A percentile compares a stretch with the other conserved stretches of the same genome.
These are phyloP conservation scores for Brachycybe producta DNA, from an alignment of 2,888 invertebrate species.

Conservation along the genomic window DNA sequence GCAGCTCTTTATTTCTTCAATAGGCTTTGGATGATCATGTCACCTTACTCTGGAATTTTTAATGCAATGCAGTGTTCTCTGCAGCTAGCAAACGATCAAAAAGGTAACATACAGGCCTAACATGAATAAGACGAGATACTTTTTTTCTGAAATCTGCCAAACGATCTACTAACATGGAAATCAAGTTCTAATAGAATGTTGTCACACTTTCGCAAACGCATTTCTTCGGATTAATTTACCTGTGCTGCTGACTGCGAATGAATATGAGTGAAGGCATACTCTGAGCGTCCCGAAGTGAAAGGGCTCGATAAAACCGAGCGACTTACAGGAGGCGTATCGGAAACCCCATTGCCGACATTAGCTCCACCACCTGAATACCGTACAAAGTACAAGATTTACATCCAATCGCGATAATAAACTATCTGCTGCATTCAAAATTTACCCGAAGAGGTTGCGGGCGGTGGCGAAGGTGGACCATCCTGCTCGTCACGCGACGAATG, in stretches of 20 bases:
- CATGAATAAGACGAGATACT: too few relatives aligned
- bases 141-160: too few relatives aligned
- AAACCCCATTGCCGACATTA: constrained; percentile 17
- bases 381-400: not conserved
- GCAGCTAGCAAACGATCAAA: too few relatives aligned
- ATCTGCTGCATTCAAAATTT: not conserved
- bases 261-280: constrained; percentile 84
- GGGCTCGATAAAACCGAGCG: constrained; percentile 36
- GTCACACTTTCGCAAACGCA: too few relatives aligned
- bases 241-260: constrained; percentile 55
- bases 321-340: constrained; percentile 32
- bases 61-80: too few relatives aligned
- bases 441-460: constrained; percentile 17
- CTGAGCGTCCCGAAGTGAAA: constrained; percentile 37
- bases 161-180: too few relatives aligned
- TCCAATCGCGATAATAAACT: not conserved
- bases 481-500: constrained; percentile 22
- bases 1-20: too few relatives aligned
- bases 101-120: too few relatives aligned
- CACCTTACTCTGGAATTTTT: too few relatives aligned
- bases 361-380: constrained; percentile 2
- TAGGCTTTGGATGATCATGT: too few relatives aligned
- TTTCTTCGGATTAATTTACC: too few relatives aligned
- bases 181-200: too few relatives aligned
- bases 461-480: constrained; percentile 29